These are phyloP conservation scores for Thinocorus orbignyianus DNA, from an alignment of 2,113 vertebrate genomes.

Conservation along the genomic window DNA sequence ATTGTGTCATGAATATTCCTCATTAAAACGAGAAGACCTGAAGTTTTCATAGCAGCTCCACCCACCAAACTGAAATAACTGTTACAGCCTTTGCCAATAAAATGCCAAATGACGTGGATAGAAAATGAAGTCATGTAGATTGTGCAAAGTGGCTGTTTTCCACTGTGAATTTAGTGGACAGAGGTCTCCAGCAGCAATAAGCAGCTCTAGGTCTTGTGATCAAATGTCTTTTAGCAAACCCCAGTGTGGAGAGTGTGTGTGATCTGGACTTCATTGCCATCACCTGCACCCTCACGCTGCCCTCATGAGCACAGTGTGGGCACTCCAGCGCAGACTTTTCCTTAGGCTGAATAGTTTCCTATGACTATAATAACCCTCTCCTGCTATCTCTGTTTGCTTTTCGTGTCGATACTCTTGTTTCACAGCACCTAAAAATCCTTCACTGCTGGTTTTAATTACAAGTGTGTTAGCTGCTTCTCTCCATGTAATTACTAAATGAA, in stretches of 20 bases:
- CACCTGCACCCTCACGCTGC: not conserved
- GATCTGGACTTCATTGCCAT: not conserved
- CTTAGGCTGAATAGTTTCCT: not conserved
- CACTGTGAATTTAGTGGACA: not conserved
- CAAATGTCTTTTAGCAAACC: not conserved
- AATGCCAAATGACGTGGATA: constrained; percentile 44
- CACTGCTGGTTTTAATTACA: constrained; percentile 75
- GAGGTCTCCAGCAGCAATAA: not conserved
- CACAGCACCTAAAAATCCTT: constrained; percentile 64
- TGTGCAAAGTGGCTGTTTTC: constrained; percentile 14
- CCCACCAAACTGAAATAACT: constrained; percentile 69
- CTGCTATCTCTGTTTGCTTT: not conserved
- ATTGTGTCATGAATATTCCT: constrained; percentile 75
- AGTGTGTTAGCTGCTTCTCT: constrained; percentile 63
- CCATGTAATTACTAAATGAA: constrained; percentile 76
- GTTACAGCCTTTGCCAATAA: constrained; percentile 62
- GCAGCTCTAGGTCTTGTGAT: not conserved
- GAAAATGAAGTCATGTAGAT: constrained; percentile 29
- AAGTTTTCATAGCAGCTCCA: constrained; percentile 70
- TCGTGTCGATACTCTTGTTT: not conserved
- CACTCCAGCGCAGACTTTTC: not conserved
- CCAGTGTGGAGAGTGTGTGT: not conserved
- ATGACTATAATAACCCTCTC: not conserved
- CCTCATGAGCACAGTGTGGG: not conserved
- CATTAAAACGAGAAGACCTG: constrained; percentile 50